Conservation (phyloP, 2,113 vertebrate species). For the Echinops telfairi region DNA sequence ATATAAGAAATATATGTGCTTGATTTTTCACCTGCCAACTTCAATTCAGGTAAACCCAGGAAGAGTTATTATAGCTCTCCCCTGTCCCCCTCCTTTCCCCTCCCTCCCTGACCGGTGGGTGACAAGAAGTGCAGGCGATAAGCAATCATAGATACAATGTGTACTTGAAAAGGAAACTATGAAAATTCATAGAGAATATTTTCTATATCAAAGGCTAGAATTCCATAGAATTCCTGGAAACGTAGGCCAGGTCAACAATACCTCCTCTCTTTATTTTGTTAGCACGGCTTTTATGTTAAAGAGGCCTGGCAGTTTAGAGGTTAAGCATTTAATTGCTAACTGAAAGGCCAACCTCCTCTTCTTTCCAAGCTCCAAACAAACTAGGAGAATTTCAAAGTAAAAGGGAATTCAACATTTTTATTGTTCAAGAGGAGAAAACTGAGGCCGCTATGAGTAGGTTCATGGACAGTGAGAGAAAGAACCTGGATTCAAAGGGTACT, state of each 20-base stretch:
- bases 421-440: not conserved
- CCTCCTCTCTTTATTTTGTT: conserved; percentile 24
- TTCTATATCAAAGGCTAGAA: not conserved
- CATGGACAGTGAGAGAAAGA: not conserved
- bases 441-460: not conserved
- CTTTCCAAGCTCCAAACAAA: not conserved
- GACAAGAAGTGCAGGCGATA: not conserved
- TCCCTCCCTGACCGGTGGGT: not conserved
- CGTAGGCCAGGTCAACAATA: not conserved
- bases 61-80: not conserved
- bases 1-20: conserved; percentile 54
- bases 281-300: not conserved
- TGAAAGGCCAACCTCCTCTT: not conserved
- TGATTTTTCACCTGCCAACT: conserved; percentile 36
- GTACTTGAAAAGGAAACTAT: not conserved
- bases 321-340: not conserved
- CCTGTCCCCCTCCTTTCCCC: no score
- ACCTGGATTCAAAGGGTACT: not conserved
- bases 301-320: not conserved
- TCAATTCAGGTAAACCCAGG: not conserved
- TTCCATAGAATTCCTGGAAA: not conserved
- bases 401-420: not conserved
- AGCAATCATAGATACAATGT: not conserved
- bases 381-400: conserved; percentile 1
- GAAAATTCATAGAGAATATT: not conserved